Base-by-base conservation (phyloP, 2,888 invertebrate genomes). In the Andrena hattorfiana region DNA sequence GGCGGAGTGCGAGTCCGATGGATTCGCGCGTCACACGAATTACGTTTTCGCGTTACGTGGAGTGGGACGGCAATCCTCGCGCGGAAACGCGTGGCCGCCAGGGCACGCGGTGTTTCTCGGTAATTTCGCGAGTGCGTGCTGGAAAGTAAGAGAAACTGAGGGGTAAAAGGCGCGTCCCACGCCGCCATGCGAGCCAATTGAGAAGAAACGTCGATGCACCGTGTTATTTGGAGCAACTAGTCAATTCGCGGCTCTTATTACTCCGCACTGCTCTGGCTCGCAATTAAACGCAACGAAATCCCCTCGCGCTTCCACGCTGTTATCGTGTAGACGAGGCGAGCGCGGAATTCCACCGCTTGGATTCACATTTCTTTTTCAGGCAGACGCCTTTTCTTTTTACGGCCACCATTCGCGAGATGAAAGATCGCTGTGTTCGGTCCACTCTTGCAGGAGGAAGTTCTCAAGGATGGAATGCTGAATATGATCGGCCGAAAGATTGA, bases 131-230 rank as follows among this genome's bases (percentile, higher is more conserved):
- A 81, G 42, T 30, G 62, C n/a, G 2, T 2, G 16, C 49, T 7
- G 42, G 32, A n/a, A 67, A 63, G 28, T 2, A 66, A 77, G 83
- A 74, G 80, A 84, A 84, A 88, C 88, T 86, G 84, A 86, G 89
- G 78, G 84, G 85, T 87, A 81, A 85, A 85, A 84, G 80, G 84
- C 54, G 79, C 78, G 67, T 63, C 76, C 76, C 71, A 56, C 72
- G 64, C 42, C 70, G 67, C 69, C 78, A 54, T 20, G 8, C 32
- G 59, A 35, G 35, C 42, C 68, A 69, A 86, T 83, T 75, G 80
- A 77, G 83, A 86, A 73, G 49, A 73, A 26, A 26, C 83, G 67
- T 54, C 62, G 75, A 73, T 69, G 74, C 76, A 71, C 63, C 86
- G 62, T 81, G 67, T 81, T 62, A 84, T 86, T 86, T 77, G 62